Evolutionary conservation across 2,888 invertebrate genomes (phyloP).

Genomic region (Limnephilus rhombicus): DNA sequence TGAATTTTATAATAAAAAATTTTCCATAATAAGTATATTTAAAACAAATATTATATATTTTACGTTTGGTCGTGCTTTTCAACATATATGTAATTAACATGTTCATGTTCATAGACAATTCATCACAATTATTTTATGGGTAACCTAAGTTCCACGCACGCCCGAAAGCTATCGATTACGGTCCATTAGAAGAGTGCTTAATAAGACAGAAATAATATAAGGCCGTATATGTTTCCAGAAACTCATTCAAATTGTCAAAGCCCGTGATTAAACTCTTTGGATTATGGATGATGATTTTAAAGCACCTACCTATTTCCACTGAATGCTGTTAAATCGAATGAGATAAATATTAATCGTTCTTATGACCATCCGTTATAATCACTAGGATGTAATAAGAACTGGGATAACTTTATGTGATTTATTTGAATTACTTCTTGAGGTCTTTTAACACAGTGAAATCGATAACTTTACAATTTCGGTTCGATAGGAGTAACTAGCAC

Average conservation of each 20-base stretch:
- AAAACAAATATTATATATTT: background rate
- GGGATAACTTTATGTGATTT: too few species aligned
- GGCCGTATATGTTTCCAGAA: background rate
- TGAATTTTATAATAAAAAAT: too few species aligned
- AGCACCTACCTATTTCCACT: background rate
- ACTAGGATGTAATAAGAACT: too few species aligned
- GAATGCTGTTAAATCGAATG: background rate
- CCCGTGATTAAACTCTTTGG: background rate
- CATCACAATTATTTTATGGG: background rate
- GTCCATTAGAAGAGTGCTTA: background rate
- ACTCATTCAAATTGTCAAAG: conserved; percentile 18
- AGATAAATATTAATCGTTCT: background rate
- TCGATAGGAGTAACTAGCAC: too few species aligned
- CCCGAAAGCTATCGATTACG: conserved; percentile 20
- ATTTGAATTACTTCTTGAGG: too few species aligned
- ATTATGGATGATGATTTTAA: background rate
- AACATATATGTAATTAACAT: background rate
- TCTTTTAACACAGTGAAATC: too few species aligned
- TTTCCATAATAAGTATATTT: too few species aligned
- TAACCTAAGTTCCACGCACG: background rate
- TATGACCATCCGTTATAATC: too few species aligned
- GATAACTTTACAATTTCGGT: too few species aligned
- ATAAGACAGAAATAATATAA: background rate
- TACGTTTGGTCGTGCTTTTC: background rate
- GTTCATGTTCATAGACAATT: background rate